Evolutionary conservation across 2,797 vertebrate genomes (phyloP), one percentile per base, ranked within the genome.

Genomic region (Gymnoscopelus braueri): DNA sequence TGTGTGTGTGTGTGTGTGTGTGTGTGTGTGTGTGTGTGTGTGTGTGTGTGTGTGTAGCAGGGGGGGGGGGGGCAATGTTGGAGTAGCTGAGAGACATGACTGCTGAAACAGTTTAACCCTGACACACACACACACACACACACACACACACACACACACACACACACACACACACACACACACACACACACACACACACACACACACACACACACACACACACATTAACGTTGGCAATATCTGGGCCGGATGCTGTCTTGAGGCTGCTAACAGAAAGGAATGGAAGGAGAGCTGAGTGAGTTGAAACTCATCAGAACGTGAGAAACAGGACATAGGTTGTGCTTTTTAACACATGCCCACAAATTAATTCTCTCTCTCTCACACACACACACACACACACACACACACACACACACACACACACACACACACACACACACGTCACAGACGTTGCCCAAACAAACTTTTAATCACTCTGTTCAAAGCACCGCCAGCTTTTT

Each of bases 41-140:
- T 70, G n/a, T n/a, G 67, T 69, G 48, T 51, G 61, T 8, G 47
- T 26, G 61, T 1, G 47, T 26, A 84, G 19, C 80, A 81, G 69
- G 35, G 67, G 29, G 29, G 35, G 67, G 39, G 39, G 39, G 39
- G 39, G 39, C 26, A 26, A 26, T 44, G 39, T 44, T 44, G 39
- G 39, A 44, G 39, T 44, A 44, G 39, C 39, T 82, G 83, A 82
- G 74, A 80, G 76, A 84, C 79, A 77, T 44, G 75, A 79, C 80
- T 84, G 81, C 79, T 81, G 84, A 88, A 89, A 89, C 87, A 84
- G 86, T 91, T 92, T 90, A 90, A 91, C 88, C 87, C 86, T 53
- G 79, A 79, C 80, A 84, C 80, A 60, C 26, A 60, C 29, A 44
- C 35, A 44, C 58, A 59, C 57, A 59, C 14, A 44, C 57, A 59